Base-by-base conservation (phyloP, 2,113 vertebrate genomes). In the Xyliphius kryptos region DNA sequence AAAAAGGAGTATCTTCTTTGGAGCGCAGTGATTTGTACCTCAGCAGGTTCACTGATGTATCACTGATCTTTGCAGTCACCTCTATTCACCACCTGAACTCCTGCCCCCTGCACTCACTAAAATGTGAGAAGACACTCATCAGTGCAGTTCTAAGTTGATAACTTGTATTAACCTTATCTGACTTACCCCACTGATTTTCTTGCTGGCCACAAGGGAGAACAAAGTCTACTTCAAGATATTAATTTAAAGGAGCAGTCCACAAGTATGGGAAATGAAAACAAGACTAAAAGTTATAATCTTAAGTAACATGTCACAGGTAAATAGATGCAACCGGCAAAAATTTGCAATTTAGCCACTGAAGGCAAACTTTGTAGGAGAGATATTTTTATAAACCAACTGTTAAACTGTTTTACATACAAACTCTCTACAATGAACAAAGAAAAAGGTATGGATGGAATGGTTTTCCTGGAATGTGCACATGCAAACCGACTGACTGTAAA, bases 121-220 rank as follows among this genome's bases (percentile, higher is more conserved):
- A 52, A 68, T 20, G 11, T 37, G 46, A 72, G 50, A 55, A 56
- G 22, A 44, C 22, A 32, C 44, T 63, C 59, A 68, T 68, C 70
- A 60, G 52, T 46, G 51, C 54, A 50, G 20, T 22, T 11, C 43
- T 20, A 11, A 56, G 51, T 12, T 19, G 50, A 32, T 2, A 40
- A 61, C 17, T 56, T 40, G n/a, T 2, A 41, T 20, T 49, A 9
- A 7, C 17, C 17, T 11, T 11, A 20, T 49, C 9, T 41, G 40
- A 14, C 40, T 12, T 12, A 7, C 3, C 40, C 13, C 40, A 12
- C 10, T 12, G 40, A 41, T 12, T 14, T 14, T 12, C 40, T 12
- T 12, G 40, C 40, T 41, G 40, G 3, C 40, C 5, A 14, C 9
- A 41, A 6, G 40, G 5, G 26, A 32, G 26, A 3, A 32, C 26